These are phyloP conservation scores for Antrozous pallidus DNA, from an alignment of 2,797 vertebrate genomes.

Conservation along the genomic window DNA sequence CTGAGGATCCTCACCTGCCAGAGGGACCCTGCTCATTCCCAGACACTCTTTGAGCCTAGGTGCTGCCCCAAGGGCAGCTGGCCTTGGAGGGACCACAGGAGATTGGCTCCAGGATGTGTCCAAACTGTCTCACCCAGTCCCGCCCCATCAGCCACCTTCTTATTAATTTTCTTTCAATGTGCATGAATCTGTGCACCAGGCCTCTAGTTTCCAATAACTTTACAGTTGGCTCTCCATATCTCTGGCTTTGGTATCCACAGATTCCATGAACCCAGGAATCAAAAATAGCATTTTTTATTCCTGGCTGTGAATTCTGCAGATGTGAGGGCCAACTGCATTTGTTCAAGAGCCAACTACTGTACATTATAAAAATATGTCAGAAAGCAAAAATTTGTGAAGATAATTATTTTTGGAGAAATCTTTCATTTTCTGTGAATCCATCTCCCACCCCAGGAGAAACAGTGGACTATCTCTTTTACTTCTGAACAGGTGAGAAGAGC, in stretches of 20 bases:
- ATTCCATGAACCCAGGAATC: not conserved
- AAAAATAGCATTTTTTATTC: not conserved
- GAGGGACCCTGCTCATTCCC: too few species aligned
- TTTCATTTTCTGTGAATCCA: not conserved
- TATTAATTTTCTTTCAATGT: too few species aligned
- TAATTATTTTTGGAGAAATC: not conserved
- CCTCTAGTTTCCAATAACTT: not conserved
- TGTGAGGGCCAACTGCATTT: not conserved
- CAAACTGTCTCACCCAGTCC: too few species aligned
- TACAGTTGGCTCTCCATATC: not conserved
- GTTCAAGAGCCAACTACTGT: not conserved
- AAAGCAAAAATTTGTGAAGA: not conserved
- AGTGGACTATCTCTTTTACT: not conserved
- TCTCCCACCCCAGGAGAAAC: not conserved
- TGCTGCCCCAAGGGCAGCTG: too few species aligned
- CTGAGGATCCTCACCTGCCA: too few species aligned
- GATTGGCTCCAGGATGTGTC: too few species aligned
- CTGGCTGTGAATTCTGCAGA: not conserved
- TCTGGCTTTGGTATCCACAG: not conserved
- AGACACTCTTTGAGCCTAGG: too few species aligned
- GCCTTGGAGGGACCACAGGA: too few species aligned
- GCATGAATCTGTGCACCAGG: too few species aligned
- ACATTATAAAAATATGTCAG: not conserved
- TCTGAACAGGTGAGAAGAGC: not conserved
- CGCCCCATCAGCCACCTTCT: too few species aligned